phyloP scores from a whole-genome alignment of 2,888 invertebrate species.

The Autographa pulchrina region DNA sequence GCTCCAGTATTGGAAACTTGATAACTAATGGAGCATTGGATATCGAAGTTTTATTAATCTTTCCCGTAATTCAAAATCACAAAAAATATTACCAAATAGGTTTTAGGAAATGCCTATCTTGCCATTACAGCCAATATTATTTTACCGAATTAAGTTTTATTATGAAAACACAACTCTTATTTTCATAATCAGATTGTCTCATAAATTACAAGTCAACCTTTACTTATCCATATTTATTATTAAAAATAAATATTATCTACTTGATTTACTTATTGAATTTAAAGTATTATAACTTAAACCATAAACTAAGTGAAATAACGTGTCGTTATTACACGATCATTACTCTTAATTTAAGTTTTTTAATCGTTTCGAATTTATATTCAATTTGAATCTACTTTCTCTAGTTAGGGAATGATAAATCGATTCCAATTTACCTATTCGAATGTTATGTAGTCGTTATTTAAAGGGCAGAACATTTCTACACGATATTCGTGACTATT shows the following conservation, averaged over 20 bases:
- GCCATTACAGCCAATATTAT: too few species aligned
- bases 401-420: slow-evolving; percentile 49
- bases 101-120: too few species aligned
- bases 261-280: not conserved
- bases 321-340: not conserved
- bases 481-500: slow-evolving; percentile 20
- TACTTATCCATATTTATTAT: not conserved
- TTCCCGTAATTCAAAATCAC: too few species aligned
- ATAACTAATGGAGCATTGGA: not conserved
- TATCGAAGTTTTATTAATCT: not conserved
- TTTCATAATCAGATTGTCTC: not conserved
- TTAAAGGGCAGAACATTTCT: slow-evolving; percentile 35
- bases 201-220: not conserved
- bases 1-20: not conserved
- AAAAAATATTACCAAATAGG: too few species aligned
- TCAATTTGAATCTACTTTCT: slow-evolving; percentile 49
- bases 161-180: too few species aligned
- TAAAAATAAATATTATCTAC: not conserved
- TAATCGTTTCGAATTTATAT: slow-evolving; percentile 29
- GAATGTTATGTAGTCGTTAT: slow-evolving; percentile 45
- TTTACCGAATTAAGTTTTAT: too few species aligned
- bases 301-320: slow-evolving; percentile 1
- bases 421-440: slow-evolving; percentile 48
- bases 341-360: slow-evolving; percentile 11
- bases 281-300: not conserved